Conservation (phyloP, 1,140 invertebrate genomes). For the Scaptomyza hsui region DNA sequence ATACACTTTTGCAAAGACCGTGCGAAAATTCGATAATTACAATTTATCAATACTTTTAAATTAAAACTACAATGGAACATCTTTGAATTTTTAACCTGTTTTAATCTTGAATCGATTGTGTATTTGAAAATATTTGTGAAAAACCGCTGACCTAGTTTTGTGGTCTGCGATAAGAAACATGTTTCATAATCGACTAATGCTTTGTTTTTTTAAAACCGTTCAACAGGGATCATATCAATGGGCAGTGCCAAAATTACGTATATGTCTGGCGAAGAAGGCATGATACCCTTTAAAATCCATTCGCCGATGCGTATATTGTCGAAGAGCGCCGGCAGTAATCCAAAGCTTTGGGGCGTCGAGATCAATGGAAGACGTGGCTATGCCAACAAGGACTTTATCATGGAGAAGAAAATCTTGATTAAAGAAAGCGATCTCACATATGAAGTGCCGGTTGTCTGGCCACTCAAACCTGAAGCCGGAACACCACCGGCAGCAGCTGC, state of each 20-base stretch:
- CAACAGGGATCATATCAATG: slow-evolving; percentile 87
- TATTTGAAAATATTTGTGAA: not conserved
- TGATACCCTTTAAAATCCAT: slow-evolving; percentile 88
- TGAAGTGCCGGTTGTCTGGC: slow-evolving; percentile 57
- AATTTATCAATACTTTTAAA: no score
- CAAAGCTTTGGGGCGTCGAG: slow-evolving; percentile 89
- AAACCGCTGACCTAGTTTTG: slow-evolving; percentile 8
- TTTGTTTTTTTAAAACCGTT: slow-evolving; percentile 8
- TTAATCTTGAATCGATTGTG: not conserved
- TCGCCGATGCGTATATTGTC: slow-evolving; percentile 88
- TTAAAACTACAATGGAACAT: no score
- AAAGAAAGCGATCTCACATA: slow-evolving; percentile 44
- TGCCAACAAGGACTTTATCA: slow-evolving; percentile 86
- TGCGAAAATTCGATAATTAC: not conserved
- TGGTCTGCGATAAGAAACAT: slow-evolving; percentile 11
- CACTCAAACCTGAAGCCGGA: slow-evolving; percentile 17
- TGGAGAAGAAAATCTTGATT: slow-evolving; percentile 57
- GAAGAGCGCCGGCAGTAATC: slow-evolving; percentile 88
- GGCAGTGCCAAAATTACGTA: slow-evolving; percentile 87
- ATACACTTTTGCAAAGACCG: not conserved
- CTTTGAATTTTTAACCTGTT: not conserved
- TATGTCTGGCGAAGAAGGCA: slow-evolving; percentile 85
- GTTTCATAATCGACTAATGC: slow-evolving; percentile 36
- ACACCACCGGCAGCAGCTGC: not conserved
- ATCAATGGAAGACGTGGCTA: slow-evolving; percentile 89